Conservation (phyloP, 2,113 vertebrate species). For the Scomber scombrus region DNA sequence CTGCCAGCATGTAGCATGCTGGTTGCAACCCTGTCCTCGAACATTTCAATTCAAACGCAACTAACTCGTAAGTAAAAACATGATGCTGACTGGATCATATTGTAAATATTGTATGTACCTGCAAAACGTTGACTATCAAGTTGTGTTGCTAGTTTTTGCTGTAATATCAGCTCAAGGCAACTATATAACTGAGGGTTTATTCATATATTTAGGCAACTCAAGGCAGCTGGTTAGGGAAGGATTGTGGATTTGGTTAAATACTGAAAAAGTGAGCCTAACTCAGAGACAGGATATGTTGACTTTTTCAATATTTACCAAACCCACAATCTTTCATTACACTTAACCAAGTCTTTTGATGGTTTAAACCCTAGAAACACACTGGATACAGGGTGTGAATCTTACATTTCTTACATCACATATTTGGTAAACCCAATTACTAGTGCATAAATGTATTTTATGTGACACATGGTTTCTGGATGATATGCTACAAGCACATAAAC, state of each 20-base stretch:
- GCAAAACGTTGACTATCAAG: no score
- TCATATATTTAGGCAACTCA: background rate
- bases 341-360: no score
- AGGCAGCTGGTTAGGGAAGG: background rate
- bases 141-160: no score
- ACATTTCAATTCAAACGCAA: background rate
- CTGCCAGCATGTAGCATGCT: slow-evolving; percentile 6
- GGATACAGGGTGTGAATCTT: background rate
- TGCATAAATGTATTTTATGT: background rate
- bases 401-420: background rate
- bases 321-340: background rate
- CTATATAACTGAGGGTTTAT: background rate
- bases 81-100: background rate
- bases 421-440: background rate
- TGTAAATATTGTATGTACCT: no score
- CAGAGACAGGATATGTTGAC: background rate
- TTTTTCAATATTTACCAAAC: no score
- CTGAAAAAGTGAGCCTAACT: background rate
- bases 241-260: background rate
- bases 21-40: background rate
- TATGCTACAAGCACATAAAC: background rate
- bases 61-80: background rate
- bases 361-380: background rate
- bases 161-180: no score
- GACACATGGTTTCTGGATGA: background rate